Evolutionary conservation across 2,113 vertebrate species (phyloP), one percentile per base, ranked within the genome.

Genomic region (Balaeniceps rex): DNA sequence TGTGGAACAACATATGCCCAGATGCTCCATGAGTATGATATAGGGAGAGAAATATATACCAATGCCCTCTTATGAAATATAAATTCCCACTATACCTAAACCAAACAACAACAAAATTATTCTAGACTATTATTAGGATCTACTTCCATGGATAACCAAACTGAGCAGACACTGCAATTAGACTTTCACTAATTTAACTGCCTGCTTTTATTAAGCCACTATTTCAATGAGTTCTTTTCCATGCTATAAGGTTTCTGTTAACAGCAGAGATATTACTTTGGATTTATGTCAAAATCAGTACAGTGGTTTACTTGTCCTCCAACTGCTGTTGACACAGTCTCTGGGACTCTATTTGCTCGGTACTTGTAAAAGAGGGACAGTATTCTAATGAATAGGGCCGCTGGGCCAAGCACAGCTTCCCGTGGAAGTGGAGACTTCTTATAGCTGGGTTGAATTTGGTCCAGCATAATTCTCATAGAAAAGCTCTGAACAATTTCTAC

Each of bases 211-310:
- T 24, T 52, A 84, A 96, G 81, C 64, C 71, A 88, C 76, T 90
- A 88, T 90, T 86, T 71, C 90, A 93, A 26, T 36, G 28, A 70
- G 51, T n/a, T 97, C 79, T 89, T 49, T 82, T 83, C 66, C 58
- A 85, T 84, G 51, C 81, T 95, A n/a, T 61, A 83, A 63, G 72
- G 83, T 84, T 97, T 79, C 80, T 97, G 66, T 91, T 95, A 93
- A 87, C 65, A 64, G 92, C 25, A 51, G 63, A 92, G 94, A 96
- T 96, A 94, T 49, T 83, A 89, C 82, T 96, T 94, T 97, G 92
- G 97, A 96, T 88, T 90, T 58, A 81, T 87, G 68, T 97, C 96
- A 97, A 94, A 97, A 97, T 97, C 97, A 97, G 97, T 97, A 97
- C 90, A 97, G 95, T 94, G 83, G 79, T 81, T 96, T 95, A 83